Percentiles rank a stretch among this genome's conserved stretches.
phyloP scores from a whole-genome alignment of 2,888 invertebrate genomes.

The Clivina fossor region DNA sequence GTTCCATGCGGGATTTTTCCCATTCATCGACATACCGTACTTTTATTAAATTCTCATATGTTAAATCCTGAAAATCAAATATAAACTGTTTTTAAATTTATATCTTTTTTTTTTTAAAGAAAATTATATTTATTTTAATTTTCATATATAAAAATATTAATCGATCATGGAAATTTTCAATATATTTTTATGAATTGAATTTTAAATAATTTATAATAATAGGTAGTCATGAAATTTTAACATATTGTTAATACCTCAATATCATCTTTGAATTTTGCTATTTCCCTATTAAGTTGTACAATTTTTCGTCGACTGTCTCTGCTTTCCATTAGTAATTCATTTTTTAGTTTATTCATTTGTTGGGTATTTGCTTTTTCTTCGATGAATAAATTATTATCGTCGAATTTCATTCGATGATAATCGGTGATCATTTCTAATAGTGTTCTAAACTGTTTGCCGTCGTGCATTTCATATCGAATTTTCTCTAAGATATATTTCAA shows the following conservation, averaged over 20 bases:
- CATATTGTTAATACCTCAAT: conserved; percentile 41
- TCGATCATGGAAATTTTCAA: background rate
- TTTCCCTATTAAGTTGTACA: conserved; percentile 39
- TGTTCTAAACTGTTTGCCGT: background rate
- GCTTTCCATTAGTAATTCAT: conserved; percentile 40
- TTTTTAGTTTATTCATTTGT: conserved; percentile 39
- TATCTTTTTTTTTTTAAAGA: too few species aligned
- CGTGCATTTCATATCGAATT: background rate
- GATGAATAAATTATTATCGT: conserved; percentile 36
- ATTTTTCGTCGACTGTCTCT: conserved; percentile 37
- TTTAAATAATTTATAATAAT: background rate
- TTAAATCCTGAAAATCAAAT: conserved; percentile 44
- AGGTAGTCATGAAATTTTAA: background rate
- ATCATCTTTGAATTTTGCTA: conserved; percentile 46
- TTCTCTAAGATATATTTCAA: background rate
- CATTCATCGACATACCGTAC: conserved; percentile 45
- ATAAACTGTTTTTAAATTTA: background rate
- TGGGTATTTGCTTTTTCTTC: conserved; percentile 29
- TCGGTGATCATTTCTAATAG: background rate
- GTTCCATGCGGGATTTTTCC: conserved; percentile 52
- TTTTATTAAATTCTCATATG: conserved; percentile 46
- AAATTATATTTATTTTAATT: too few species aligned
- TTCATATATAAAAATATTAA: conserved; percentile 23
- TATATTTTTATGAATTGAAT: background rate
- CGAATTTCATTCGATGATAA: conserved; percentile 1